These are phyloP conservation scores for Lycaon pictus DNA, from an alignment of 2,113 vertebrate genomes.

Conservation along the genomic window DNA sequence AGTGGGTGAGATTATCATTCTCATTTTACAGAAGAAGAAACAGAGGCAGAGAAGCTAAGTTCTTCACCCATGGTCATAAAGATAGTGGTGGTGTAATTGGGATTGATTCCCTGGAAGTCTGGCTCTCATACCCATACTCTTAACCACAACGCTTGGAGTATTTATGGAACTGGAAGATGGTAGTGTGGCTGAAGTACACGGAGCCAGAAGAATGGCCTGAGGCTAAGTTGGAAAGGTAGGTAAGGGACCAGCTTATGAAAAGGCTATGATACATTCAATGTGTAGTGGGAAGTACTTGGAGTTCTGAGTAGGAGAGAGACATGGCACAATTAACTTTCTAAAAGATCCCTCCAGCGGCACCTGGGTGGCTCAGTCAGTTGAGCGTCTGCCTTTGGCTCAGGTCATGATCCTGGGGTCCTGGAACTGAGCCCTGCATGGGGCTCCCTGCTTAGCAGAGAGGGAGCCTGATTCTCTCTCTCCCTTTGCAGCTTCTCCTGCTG, in stretches of 20 bases:
- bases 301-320: background rate
- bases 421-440: too few species aligned
- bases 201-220: background rate
- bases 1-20: background rate
- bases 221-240: background rate
- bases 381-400: too few species aligned
- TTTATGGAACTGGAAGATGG: background rate
- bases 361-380: too few species aligned
- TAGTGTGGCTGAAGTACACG: background rate
- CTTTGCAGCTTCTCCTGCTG: too few species aligned
- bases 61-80: background rate
- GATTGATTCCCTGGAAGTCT: background rate
- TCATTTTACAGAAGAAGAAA: background rate
- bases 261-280: background rate
- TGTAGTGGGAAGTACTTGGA: background rate
- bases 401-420: too few species aligned
- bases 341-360: background rate
- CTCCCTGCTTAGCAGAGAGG: too few species aligned
- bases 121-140: background rate
- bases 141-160: background rate
- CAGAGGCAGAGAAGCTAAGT: background rate
- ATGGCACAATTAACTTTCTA: background rate
- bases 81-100: background rate
- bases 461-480: too few species aligned
- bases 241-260: background rate